A percentile compares a stretch with the other conserved stretches of the same genome.
These are phyloP conservation scores for Mastomys coucha DNA, from an alignment of 2,113 vertebrate species.

Conservation along the genomic window DNA sequence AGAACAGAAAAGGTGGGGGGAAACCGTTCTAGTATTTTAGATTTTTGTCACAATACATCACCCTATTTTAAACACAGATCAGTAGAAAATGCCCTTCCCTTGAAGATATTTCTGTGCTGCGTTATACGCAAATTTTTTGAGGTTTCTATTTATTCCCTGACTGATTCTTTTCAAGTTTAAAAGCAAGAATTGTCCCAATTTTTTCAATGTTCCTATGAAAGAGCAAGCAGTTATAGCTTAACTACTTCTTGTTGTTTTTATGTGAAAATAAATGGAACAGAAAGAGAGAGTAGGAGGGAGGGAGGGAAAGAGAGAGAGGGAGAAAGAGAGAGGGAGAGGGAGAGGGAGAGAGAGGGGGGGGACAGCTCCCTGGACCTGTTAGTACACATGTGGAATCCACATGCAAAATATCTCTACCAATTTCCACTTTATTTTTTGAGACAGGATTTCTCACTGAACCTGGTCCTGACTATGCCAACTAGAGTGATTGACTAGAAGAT, in stretches of 20 bases:
- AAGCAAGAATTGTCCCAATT: slow-evolving; percentile 71
- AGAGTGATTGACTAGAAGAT: not conserved
- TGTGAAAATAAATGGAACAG: slow-evolving; percentile 52
- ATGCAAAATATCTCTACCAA: too few species aligned
- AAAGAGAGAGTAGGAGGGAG: not conserved
- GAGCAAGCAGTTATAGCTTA: slow-evolving; percentile 22
- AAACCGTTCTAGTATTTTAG: slow-evolving; percentile 47
- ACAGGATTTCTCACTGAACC: not conserved
- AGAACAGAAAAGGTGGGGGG: slow-evolving; percentile 31
- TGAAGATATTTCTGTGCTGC: slow-evolving; percentile 63
- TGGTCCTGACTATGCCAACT: not conserved
- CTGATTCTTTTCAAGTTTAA: slow-evolving; percentile 63
- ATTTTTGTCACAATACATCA: slow-evolving; percentile 63
- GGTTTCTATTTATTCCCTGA: slow-evolving; percentile 65
- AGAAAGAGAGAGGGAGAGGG: too few species aligned
- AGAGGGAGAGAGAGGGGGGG: too few species aligned
- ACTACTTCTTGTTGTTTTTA: slow-evolving; percentile 42
- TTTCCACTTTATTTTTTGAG: not conserved
- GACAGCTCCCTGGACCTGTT: too few species aligned
- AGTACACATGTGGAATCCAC: not conserved
- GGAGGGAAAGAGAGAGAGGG: too few species aligned
- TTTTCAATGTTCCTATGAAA: slow-evolving; percentile 64
- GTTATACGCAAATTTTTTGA: slow-evolving; percentile 73
- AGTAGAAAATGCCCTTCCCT: slow-evolving; percentile 69
- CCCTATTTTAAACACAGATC: slow-evolving; percentile 75